Conservation (phyloP, 2,797 vertebrate species). For the Artibeus jamaicensis region DNA sequence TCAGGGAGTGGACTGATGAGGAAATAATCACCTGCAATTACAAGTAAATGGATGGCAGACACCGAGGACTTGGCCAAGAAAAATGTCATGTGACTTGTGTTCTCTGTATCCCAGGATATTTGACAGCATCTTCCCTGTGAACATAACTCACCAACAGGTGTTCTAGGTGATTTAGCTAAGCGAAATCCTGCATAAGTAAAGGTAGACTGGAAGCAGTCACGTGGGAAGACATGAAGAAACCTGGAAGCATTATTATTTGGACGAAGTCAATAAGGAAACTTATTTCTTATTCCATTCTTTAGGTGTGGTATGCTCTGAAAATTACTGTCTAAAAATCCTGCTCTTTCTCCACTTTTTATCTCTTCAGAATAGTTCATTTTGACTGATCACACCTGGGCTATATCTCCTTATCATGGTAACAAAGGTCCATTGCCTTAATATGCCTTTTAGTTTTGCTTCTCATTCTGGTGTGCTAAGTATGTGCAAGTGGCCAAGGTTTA, state of each 20-base stretch:
- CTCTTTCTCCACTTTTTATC: background rate
- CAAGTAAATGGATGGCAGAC: background rate
- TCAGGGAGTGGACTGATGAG: background rate
- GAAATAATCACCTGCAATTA: slow-evolving; percentile 9
- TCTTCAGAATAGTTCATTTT: background rate
- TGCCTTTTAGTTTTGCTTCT: background rate
- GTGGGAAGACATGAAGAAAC: background rate
- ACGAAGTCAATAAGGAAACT: background rate
- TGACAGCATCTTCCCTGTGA: background rate
- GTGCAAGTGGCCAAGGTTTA: background rate
- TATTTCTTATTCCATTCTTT: background rate
- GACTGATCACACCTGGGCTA: background rate
- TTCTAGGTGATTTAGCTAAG: background rate
- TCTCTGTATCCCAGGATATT: slow-evolving; percentile 21
- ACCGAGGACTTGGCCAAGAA: background rate
- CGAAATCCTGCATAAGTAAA: background rate
- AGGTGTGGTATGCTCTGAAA: background rate
- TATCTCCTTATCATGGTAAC: background rate
- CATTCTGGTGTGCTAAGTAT: background rate
- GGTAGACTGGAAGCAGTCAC: background rate
- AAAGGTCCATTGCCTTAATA: background rate
- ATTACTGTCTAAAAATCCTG: background rate
- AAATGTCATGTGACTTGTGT: background rate
- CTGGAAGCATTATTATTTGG: background rate
- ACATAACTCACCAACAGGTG: background rate